Evolutionary conservation across 2,797 vertebrate genomes (phyloP), one percentile per base, ranked within the genome.

Genomic region (Pseudocheirus occidentalis): DNA sequence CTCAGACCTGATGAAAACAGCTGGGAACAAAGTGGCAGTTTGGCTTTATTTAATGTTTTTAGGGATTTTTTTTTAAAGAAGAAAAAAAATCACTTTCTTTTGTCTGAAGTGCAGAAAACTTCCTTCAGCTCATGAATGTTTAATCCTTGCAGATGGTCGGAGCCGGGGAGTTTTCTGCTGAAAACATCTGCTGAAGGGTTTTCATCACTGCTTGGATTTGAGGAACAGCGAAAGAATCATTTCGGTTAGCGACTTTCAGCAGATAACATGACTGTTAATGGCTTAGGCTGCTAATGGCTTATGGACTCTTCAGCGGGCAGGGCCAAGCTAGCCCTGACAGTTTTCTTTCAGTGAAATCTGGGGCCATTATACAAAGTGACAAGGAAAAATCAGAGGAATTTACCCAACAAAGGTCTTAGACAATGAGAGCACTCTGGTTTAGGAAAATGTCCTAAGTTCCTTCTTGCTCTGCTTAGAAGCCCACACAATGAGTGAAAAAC

Each of bases 401-500:
- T 95, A 94, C 96, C 97, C 40, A 97, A 98, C 98, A 98, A 98
- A 98, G 98, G 97, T 96, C 94, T 92, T 90, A 73, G 92, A 97
- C 94, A 98, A 97, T 97, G 95, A 94, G 56, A 96, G 91, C 91
- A 92, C 96, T 98, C 97, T 29, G 46, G 92, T 97, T 94, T 94
- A 97, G 96, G 90, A 97, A 96, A 87, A n/a, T 21, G 96, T 95
- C 96, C 98, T 95, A 95, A 94, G 96, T 97, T 97, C 97, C 94
- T 96, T 96, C 96, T 92, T 97, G 96, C 96, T 97, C 98, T 97
- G 11, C 93, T 73, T 31, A 93, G 90, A 95, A 98, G 98, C 90
- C 98, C 98, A 98, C 98, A 99, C 98, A 99, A 97, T 98, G 98
- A 97, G 50, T 87, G 24, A 87, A 97, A 91, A 97, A 96, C 56